Percentiles rank a stretch among this genome's conserved stretches.
Evolutionary conservation across 2,797 vertebrate genomes (phyloP).

Genomic region (Jordanella pulchra): DNA sequence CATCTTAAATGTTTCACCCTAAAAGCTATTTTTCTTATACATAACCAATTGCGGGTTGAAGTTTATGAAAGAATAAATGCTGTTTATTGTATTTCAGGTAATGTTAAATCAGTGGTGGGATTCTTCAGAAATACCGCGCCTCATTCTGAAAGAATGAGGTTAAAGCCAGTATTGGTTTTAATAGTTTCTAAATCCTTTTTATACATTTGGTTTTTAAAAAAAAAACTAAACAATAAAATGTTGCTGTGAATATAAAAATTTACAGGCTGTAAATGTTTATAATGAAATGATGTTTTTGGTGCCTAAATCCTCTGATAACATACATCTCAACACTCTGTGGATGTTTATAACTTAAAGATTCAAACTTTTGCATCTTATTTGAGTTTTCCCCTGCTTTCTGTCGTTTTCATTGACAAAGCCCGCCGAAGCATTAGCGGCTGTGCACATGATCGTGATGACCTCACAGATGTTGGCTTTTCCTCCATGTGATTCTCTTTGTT

Average conservation of each 20-base stretch:
- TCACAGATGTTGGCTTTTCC: too few relatives aligned
- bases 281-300: background rate
- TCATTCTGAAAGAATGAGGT: background rate
- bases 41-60: background rate
- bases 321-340: background rate
- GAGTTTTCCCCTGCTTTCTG: too few relatives aligned
- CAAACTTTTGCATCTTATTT: too few relatives aligned
- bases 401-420: too few relatives aligned
- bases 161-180: background rate
- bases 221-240: background rate
- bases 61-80: background rate
- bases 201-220: background rate
- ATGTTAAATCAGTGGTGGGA: background rate
- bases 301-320: background rate
- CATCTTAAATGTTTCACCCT: background rate
- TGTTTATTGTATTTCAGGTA: too few relatives aligned
- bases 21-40: background rate
- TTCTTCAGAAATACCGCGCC: background rate
- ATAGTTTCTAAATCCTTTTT: background rate
- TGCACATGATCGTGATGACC: too few relatives aligned
- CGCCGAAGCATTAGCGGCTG: too few relatives aligned
- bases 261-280: background rate
- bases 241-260: background rate
- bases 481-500: background rate
- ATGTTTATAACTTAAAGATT: background rate